phyloP scores from a whole-genome alignment of 2,888 invertebrate species.

The Ellobium chinense region DNA sequence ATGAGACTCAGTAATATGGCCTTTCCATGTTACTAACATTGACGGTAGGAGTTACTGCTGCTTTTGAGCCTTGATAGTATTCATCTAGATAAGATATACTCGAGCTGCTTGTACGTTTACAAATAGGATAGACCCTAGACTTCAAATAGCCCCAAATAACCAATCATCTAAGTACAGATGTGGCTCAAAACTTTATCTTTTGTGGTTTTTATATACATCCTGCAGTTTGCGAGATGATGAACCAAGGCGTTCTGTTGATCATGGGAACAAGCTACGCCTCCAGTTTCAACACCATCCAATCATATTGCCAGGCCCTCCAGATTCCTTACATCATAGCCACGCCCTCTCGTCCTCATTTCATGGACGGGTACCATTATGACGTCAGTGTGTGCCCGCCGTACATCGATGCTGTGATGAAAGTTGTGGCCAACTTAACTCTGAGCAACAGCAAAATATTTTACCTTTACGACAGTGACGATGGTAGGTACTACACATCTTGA shows the following conservation, averaged over 20 bases:
- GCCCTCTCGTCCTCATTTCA: constrained; percentile 59
- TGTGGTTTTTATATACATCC: too few relatives aligned
- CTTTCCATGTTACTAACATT: too few relatives aligned
- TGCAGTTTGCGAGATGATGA: constrained; percentile 73
- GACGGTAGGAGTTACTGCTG: too few relatives aligned
- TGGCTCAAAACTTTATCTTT: too few relatives aligned
- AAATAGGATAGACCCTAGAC: too few relatives aligned
- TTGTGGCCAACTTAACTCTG: constrained; percentile 90
- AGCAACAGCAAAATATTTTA: constrained; percentile 92
- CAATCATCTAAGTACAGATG: too few relatives aligned
- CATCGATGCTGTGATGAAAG: constrained; percentile 96
- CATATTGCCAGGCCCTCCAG: constrained; percentile 72
- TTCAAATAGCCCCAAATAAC: too few relatives aligned
- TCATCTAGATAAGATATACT: too few relatives aligned
- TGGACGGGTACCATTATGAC: constrained; percentile 63
- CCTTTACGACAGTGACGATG: constrained; percentile 93
- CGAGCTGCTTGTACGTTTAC: too few relatives aligned
- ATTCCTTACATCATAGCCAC: constrained; percentile 73
- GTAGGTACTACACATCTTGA: too few relatives aligned
- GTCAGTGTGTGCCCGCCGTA: constrained; percentile 92
- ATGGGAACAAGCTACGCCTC: constrained; percentile 67
- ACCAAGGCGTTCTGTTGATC: constrained; percentile 66
- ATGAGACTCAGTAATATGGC: too few relatives aligned
- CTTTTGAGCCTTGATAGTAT: too few relatives aligned
- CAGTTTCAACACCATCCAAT: constrained; percentile 72